Conservation (phyloP, 2,113 vertebrate genomes). For the Egretta garzetta region DNA sequence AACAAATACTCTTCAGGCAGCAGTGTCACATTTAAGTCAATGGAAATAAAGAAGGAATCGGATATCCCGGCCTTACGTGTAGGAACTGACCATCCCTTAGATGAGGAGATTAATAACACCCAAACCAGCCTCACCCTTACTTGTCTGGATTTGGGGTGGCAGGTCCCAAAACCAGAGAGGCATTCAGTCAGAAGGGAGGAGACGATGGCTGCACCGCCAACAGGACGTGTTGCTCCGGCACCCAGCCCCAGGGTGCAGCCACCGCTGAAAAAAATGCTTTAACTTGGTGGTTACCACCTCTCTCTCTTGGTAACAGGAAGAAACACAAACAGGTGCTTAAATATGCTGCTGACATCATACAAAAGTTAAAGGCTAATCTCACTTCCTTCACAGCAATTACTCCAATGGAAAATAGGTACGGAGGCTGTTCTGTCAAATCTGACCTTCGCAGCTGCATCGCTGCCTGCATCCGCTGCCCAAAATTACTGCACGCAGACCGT, state of each 20-base stretch:
- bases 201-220: background rate
- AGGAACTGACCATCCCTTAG: background rate
- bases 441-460: background rate
- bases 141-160: background rate
- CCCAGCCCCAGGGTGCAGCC: background rate
- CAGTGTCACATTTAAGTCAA: slow-evolving; percentile 45
- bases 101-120: background rate
- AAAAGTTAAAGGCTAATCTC: background rate
- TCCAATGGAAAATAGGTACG: background rate
- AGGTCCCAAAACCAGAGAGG: background rate
- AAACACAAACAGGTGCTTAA: background rate
- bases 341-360: background rate
- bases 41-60: background rate
- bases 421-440: background rate
- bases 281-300: background rate
- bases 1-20: slow-evolving; percentile 58
- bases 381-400: background rate
- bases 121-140: background rate
- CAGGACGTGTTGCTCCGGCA: fast-evolving
- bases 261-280: background rate
- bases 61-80: background rate
- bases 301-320: background rate
- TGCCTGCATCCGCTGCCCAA: background rate
- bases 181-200: background rate
- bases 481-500: background rate